Conservation (phyloP, 2,113 vertebrate species). For the Platysternon megacephalum region DNA sequence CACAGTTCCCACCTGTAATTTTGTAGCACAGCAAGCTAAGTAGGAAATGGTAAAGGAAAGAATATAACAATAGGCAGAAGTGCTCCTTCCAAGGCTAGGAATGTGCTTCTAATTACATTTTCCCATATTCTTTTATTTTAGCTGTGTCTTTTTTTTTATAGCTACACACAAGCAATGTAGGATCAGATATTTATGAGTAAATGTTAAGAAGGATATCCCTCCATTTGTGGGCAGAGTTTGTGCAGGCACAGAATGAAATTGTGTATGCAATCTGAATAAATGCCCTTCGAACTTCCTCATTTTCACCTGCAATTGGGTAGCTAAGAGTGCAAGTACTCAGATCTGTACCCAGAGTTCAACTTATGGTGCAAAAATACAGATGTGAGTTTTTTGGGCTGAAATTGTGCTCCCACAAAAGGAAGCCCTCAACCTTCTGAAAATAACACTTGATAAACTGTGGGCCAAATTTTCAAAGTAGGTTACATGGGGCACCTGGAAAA, state of each 20-base stretch:
- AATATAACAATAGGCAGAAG: background rate
- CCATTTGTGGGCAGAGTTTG: background rate
- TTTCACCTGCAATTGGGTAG: background rate
- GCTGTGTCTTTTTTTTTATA: constrained; percentile 30
- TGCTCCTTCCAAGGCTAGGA: constrained; percentile 12
- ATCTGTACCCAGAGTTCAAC: background rate
- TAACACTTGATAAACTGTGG: background rate
- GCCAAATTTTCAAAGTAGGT: constrained; percentile 1
- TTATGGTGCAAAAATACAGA: background rate
- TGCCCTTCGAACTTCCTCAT: background rate
- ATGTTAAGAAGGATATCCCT: background rate
- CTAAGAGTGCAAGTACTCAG: background rate
- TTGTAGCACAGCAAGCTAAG: background rate
- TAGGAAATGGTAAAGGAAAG: background rate
- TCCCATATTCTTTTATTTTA: background rate
- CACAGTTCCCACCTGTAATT: background rate
- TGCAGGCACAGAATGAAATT: background rate
- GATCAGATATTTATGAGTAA: background rate
- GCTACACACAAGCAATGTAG: background rate
- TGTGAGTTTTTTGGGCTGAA: background rate
- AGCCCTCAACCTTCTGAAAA: background rate
- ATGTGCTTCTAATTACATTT: background rate
- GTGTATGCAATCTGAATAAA: background rate
- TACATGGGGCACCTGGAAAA: background rate
- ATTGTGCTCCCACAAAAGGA: background rate